Conservation (phyloP, 2,113 vertebrate genomes). For the Barnardius zonarius region DNA sequence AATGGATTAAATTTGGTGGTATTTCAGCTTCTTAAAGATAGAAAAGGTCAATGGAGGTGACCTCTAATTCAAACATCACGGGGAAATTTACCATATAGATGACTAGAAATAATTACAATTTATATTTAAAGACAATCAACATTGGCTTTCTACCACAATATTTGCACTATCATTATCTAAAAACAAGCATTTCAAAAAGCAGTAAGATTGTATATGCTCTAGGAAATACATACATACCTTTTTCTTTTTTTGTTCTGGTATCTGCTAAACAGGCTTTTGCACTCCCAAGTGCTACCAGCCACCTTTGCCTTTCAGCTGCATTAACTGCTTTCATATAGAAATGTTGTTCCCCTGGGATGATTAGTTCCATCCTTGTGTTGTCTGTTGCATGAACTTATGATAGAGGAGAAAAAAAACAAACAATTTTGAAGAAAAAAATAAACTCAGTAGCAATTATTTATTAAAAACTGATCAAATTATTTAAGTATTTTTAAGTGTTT, state of each 20-base stretch:
- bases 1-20: too few relatives aligned
- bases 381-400: constrained; percentile 80
- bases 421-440: neutral
- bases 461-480: neutral
- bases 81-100: neutral
- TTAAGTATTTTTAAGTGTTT: neutral
- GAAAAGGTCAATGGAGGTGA: neutral
- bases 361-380: constrained; percentile 83
- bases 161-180: neutral
- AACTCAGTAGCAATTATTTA: neutral
- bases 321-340: constrained; percentile 87
- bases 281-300: constrained; percentile 85
- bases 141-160: neutral
- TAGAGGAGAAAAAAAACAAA: neutral
- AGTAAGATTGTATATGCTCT: neutral
- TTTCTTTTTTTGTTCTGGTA: constrained; percentile 83
- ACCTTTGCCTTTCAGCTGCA: constrained; percentile 83
- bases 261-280: constrained; percentile 85
- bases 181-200: neutral
- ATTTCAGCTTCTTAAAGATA: neutral
- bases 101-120: neutral
- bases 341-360: constrained; percentile 86
- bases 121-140: neutral
- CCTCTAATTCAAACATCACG: neutral
- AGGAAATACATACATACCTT: constrained; percentile 70